phyloP scores from a whole-genome alignment of 2,888 invertebrate genomes.

The Sphaerophoria rueppellii region DNA sequence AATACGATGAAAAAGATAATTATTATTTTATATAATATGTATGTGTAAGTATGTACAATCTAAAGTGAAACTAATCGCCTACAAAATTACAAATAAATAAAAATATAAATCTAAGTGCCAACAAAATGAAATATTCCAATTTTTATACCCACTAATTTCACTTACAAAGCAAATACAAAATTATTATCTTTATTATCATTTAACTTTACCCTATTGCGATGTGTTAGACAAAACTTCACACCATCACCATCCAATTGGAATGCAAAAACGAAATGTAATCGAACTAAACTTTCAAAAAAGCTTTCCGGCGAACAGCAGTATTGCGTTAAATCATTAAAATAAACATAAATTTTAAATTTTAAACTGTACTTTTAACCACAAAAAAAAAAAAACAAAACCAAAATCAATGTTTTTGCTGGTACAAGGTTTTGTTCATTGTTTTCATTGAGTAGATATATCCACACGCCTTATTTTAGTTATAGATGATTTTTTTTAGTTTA shows the following conservation, averaged over 20 bases:
- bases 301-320: constrained; percentile 43
- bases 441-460: background rate
- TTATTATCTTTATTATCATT: constrained; percentile 45
- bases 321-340: constrained; percentile 35
- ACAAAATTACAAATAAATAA: constrained; percentile 3
- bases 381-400: constrained; percentile 23
- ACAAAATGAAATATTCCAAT: background rate
- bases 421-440: constrained; percentile 4
- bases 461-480: background rate
- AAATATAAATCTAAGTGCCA: constrained; percentile 14
- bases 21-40: no score
- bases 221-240: constrained; percentile 10
- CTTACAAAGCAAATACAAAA: constrained; percentile 29
- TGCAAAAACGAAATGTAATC: background rate
- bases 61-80: constrained; percentile 14
- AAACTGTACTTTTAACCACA: constrained; percentile 20
- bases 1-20: no score
- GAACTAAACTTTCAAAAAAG: constrained; percentile 61
- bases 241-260: background rate
- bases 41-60: no score
- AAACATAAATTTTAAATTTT: constrained; percentile 38
- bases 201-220: constrained; percentile 26
- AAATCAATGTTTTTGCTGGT: constrained; percentile 6
- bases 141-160: background rate
- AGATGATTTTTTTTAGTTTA: constrained; percentile 69